phyloP scores from a whole-genome alignment of 2,797 vertebrate species.

The Sebastes kiyomatsui region DNA sequence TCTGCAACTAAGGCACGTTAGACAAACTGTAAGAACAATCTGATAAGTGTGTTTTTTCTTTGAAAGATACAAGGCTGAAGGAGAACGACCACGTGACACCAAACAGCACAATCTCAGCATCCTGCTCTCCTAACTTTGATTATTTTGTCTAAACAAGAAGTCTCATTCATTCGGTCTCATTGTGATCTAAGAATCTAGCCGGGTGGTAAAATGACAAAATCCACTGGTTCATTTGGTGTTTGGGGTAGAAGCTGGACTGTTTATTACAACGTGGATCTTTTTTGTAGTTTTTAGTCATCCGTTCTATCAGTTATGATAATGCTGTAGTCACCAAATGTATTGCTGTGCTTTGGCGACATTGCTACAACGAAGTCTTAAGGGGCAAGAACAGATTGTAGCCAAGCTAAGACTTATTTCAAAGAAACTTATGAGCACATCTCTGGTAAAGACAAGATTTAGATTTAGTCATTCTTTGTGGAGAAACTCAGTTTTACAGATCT shows the following conservation, averaged over 20 bases:
- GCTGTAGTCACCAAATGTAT: not conserved
- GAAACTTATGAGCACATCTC: too few species aligned
- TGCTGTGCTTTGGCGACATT: not conserved
- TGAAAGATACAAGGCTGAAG: not conserved
- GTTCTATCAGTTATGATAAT: too few species aligned
- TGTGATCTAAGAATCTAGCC: not conserved
- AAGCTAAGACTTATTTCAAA: not conserved
- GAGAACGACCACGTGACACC: not conserved
- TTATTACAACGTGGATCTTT: not conserved
- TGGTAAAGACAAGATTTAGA: too few species aligned
- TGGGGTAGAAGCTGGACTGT: not conserved
- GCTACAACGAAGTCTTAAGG: not conserved
- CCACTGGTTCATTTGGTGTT: not conserved
- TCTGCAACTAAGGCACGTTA: not conserved
- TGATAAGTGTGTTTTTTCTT: slow-evolving; percentile 5
- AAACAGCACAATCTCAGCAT: not conserved
- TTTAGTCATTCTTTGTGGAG: too few species aligned
- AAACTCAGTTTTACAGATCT: too few species aligned
- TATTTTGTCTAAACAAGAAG: not conserved
- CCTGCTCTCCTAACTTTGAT: not conserved
- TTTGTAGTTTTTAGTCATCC: not conserved
- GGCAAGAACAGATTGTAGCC: too few species aligned
- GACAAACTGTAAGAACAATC: not conserved
- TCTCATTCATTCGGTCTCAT: rapidly evolving
- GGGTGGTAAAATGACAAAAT: too few species aligned